A percentile compares a stretch with the other conserved stretches of the same genome.
Evolutionary conservation across 2,797 vertebrate genomes (phyloP).

Genomic region (Heliangelus exortis): DNA sequence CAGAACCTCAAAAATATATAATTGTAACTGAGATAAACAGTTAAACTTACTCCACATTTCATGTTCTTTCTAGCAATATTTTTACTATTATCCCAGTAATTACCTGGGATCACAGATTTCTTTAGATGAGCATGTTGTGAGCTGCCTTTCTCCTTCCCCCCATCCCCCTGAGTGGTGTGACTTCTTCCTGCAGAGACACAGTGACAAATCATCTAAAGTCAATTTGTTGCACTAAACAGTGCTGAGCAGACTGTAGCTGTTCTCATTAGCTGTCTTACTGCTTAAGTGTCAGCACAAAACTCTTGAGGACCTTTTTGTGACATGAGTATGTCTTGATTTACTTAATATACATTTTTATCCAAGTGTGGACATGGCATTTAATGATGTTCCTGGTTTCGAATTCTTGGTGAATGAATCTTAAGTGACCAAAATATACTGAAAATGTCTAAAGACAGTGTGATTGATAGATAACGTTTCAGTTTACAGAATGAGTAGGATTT

Average conservation of each 20-base stretch:
- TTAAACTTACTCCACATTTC: not conserved
- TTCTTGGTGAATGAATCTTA: constrained; percentile 29
- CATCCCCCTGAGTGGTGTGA: not conserved
- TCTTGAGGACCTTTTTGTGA: constrained; percentile 9
- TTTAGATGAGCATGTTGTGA: not conserved
- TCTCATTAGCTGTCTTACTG: constrained; percentile 25
- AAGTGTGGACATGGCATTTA: not conserved
- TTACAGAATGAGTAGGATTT: not conserved
- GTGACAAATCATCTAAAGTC: not conserved
- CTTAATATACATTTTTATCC: constrained; percentile 33
- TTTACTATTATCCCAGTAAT: not conserved
- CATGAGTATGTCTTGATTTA: constrained; percentile 22
- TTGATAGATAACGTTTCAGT: not conserved
- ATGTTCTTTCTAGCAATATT: not conserved
- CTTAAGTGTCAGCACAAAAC: constrained; percentile 6
- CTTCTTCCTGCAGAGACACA: not conserved
- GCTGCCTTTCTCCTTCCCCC: not conserved
- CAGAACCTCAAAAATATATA: not conserved
- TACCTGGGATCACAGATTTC: not conserved
- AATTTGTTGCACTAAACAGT: not conserved
- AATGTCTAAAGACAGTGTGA: constrained; percentile 13
- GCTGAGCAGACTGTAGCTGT: not conserved
- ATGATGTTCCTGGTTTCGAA: not conserved
- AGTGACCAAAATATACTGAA: constrained; percentile 44
- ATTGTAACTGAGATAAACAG: not conserved